Evolutionary conservation across 2,888 invertebrate species (phyloP), one percentile per base, ranked within the genome.

Genomic region (Trissonchulus latispiculum): DNA sequence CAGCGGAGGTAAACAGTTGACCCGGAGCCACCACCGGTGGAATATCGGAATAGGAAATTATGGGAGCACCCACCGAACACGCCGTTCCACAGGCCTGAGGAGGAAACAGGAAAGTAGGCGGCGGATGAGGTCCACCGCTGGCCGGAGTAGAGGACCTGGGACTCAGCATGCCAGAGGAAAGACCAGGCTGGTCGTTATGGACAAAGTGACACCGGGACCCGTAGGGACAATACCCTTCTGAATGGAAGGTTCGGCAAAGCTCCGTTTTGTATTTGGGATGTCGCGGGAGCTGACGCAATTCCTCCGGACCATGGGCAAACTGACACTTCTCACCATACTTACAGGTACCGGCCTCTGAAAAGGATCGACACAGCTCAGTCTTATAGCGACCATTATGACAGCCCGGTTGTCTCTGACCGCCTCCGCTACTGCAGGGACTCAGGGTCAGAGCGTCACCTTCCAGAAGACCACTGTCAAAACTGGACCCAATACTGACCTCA

Each of bases 241-340:
- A 93, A 86, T 96, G 95, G 87, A 91, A 95, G 76, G 94, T 94
- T 83, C 93, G 90, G 85, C 95, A 95, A 79, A 91, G 88, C 85
- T 94, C 95, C 72, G 95, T 96, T 87, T 97, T 99, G 89, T 97
- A 99, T 86, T 99, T 97, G 76, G 97, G 97, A 86, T 99, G 97
- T 80, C 97, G 90, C 79, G 92, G 91, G 79, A 97, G 87, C 80
- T 90, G 92, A 77, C 97, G 89, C 79, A 99, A 88, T 85, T 99
- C 99, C 82, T 90, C 89, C 79, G 89, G 87, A 73, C 97, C 97
- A 85, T 99, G 99, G 3, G 99, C 99, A 85, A 97, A 99, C 85
- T 99, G 97, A 84, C 95, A 81, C 68, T 97, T 95, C 86, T 97
- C 96, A 76, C 96, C 97, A 86, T 99, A 99, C 86, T 97, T 97